Evolutionary conservation across 2,888 invertebrate species (phyloP).

Genomic region (Eugnorisma glareosa): DNA sequence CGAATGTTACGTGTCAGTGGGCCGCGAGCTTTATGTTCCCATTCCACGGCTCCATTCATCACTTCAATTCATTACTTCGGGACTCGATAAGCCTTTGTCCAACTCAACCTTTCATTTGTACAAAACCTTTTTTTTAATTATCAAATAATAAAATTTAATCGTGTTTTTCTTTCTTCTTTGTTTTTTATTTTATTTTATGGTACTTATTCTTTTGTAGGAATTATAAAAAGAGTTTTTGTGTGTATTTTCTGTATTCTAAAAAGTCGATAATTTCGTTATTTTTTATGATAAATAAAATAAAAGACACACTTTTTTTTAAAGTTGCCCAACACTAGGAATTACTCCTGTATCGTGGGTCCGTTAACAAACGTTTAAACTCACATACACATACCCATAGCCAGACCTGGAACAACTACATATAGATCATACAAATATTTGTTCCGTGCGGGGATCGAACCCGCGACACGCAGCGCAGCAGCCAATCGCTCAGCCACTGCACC

Average conservation of each 20-base stretch:
- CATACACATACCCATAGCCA: too few species aligned
- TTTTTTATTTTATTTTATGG: slow-evolving; percentile 8
- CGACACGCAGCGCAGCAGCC: too few species aligned
- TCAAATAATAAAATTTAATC: slow-evolving; percentile 2
- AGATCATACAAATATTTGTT: too few species aligned
- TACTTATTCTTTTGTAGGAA: slow-evolving; percentile 18
- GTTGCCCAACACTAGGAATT: too few species aligned
- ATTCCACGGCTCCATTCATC: slow-evolving; percentile 41
- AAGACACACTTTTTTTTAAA: too few species aligned
- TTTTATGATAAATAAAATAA: not conserved
- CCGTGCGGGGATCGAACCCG: too few species aligned
- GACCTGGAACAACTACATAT: too few species aligned
- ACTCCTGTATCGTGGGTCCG: too few species aligned
- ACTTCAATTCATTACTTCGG: slow-evolving; percentile 33
- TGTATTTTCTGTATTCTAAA: not conserved
- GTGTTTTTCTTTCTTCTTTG: slow-evolving; percentile 22
- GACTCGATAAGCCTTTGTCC: slow-evolving; percentile 41
- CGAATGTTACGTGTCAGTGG: slow-evolving; percentile 36
- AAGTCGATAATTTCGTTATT: fast-evolving
- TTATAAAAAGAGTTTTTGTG: not conserved
- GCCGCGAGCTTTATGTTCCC: slow-evolving; percentile 22
- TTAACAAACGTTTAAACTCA: too few species aligned
- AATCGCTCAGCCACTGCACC: too few species aligned
- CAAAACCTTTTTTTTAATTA: slow-evolving; percentile 48
- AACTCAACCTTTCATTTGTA: slow-evolving; percentile 40